Evolutionary conservation across 1,140 invertebrate genomes (phyloP), one percentile per base, ranked within the genome.

Genomic region (Philaenus spumarius): DNA sequence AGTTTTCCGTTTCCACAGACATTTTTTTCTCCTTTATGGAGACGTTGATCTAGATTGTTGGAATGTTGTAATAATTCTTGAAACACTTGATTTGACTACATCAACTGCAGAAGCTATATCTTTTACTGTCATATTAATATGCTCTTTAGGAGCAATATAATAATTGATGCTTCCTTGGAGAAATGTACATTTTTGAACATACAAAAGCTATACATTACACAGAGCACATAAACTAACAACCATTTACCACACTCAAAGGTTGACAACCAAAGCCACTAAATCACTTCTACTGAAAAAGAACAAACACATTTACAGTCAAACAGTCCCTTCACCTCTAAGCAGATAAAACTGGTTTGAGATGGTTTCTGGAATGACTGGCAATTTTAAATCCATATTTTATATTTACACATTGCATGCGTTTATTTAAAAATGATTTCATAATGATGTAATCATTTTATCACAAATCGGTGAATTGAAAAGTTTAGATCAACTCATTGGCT

Each of bases 81-180:
- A 39, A 15, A 56, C 55, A 56, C 55, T 34, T 30, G 55, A 56
- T 56, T 46, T 56, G n/a, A 26, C 35, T 54, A 56, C 55, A 30
- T 43, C 55, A 47, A 56, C 42, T 30, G 34, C 40, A 35, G 15
- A 46, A 34, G 35, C 17, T 20, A 47, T 56, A 47, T 56, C 55
- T 47, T 26, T 46, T 14, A 47, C 20, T 23, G 26, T 34, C 43
- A 47, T 47, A 47, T 22, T 30, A 5, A 7, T 56, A 11, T 46
- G 9, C 2, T 56, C 40, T 30, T 17, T 46, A 56, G 30, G 42
- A 47, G 55, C 14, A 30, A 56, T 35, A n/a, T 20, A 56, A 47
- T 56, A 14, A 35, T 34, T 23, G 42, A 24, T 35, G 20, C n/a
- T 56, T 56, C 3, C 3, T 40, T 17, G 17, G 3, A 40, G 17